Evolutionary conservation across 2,888 invertebrate genomes (phyloP), one percentile per base, ranked within the genome.

Genomic region (Entomobrya proxima): DNA sequence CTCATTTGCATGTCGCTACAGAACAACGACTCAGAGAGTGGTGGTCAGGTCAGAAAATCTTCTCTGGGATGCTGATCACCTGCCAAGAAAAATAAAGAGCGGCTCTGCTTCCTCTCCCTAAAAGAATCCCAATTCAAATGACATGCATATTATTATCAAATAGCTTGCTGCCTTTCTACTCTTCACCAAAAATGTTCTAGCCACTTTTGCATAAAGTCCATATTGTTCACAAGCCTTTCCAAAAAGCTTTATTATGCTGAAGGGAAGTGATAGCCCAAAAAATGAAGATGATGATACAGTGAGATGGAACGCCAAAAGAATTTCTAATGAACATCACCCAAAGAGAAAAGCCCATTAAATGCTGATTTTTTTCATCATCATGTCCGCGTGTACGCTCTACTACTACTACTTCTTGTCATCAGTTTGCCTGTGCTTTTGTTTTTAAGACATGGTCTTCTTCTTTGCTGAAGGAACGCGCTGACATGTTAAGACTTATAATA

Each of bases 1-100:
- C 84, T 88, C 84, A 86, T 88, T 88, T 88, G 81, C 88, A 86
- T 86, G n/a, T n/a, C n/a, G n/a, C n/a, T n/a, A n/a, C n/a, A n/a
- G n/a, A n/a, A n/a, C n/a, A n/a, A n/a, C n/a, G n/a, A n/a, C n/a
- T n/a, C n/a, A n/a, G n/a, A n/a, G n/a, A n/a, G n/a, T n/a, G n/a
- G n/a, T n/a, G n/a, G n/a, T n/a, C n/a, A n/a, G 86, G 81, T 81
- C 86, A 81, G 37, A 82, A 64, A 72, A 74, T 55, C 47, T 47
- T 47, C 55, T 47, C 30, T n/a, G 67, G 21, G 72, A 55, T 44
- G 40, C 50, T 83, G 85, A 86, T 86, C 82, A 84, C 86, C 84
- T 86, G 86, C 83, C 86, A 83, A 58, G 79, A 83, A 83, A n/a
- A 75, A 76, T 83, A 80, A 86, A 84, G 80, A 81, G 64, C 79